Evolutionary conservation across 1,140 invertebrate genomes (phyloP), one percentile per base, ranked within the genome.

Genomic region (Ostrea denselamellosa): DNA sequence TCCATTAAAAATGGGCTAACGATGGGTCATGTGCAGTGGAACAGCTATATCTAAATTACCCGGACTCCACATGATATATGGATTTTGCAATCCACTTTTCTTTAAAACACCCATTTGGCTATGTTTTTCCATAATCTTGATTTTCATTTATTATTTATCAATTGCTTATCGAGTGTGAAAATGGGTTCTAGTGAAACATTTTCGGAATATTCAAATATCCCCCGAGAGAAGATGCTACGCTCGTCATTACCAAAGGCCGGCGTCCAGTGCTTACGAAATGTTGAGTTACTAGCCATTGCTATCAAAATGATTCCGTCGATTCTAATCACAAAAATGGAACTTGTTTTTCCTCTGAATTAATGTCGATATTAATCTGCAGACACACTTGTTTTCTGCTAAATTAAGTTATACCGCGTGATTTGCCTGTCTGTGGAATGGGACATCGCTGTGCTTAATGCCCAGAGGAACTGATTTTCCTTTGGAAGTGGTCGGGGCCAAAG

Each of bases 331-430:
- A 44, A 22, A 25, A 77, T 34, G 7, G 19, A 62, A 62, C n/a
- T 62, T n/a, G 14, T 34, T 77, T 14, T 28, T 10, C 68, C 17
- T 28, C 25, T 14, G 68, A 77, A 77, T 25, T 77, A 25, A 77
- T 77, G 68, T 25, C 14, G 2, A 77, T 77, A 77, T 77, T 77
- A 77, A 77, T 77, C 68, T 17, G 28, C 22, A 77, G 4, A 77
- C 10, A 28, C 25, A 14, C 68, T 77, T 12, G 68, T 77, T 25
- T 77, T 77, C 28, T 25, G 22, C 68, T 77, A 77, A 77, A 77
- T 77, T 77, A 77, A 17, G 68, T 77, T 77, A 28, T 25, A 22
- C 14, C 28, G 2, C 12, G 68, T 77, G 68, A 77, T 77, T 62
- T 7, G 68, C 10, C 9, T 14, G 68, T 25, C 68, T 25, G 25